A percentile compares a stretch with the other conserved stretches of the same genome.
phyloP scores from a whole-genome alignment of 2,113 vertebrate genomes.

The Plecturocebus donacophilus region DNA sequence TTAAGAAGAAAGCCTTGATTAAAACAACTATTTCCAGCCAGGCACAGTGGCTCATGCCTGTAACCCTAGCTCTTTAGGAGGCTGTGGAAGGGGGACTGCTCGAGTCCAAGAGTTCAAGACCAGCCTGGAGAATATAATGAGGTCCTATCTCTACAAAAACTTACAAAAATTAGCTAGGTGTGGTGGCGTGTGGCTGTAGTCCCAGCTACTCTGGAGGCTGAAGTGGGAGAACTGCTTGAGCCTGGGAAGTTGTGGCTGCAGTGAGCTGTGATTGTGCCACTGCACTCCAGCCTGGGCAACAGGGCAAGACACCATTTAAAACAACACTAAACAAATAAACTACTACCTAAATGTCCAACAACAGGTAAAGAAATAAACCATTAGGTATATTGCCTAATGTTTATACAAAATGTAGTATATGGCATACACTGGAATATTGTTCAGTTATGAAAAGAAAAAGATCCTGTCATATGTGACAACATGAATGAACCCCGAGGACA shows the following conservation, averaged over 20 bases:
- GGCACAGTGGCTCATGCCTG: neutral
- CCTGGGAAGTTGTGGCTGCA: too few relatives aligned
- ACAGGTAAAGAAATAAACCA: neutral
- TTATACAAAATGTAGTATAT: neutral
- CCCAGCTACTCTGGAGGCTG: too few relatives aligned
- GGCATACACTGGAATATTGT: neutral
- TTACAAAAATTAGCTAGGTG: neutral
- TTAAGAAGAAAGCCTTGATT: neutral
- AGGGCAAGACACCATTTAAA: too few relatives aligned
- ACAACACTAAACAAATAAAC: neutral
- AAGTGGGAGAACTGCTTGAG: too few relatives aligned
- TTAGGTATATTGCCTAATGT: too few relatives aligned
- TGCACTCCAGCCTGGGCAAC: too few relatives aligned
- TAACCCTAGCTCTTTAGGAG: too few relatives aligned
- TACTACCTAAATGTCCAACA: neutral
- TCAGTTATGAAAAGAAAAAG: neutral
- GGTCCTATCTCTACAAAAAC: neutral
- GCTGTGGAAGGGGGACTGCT: neutral
- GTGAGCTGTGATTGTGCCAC: too few relatives aligned
- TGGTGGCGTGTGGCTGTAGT: neutral
- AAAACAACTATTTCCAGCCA: neutral
- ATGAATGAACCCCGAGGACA: neutral
- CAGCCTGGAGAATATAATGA: neutral
- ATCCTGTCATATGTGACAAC: neutral
- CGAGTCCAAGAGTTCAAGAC: neutral